These are phyloP conservation scores for Selene dorsalis DNA, from an alignment of 2,797 vertebrate genomes.

Conservation along the genomic window DNA sequence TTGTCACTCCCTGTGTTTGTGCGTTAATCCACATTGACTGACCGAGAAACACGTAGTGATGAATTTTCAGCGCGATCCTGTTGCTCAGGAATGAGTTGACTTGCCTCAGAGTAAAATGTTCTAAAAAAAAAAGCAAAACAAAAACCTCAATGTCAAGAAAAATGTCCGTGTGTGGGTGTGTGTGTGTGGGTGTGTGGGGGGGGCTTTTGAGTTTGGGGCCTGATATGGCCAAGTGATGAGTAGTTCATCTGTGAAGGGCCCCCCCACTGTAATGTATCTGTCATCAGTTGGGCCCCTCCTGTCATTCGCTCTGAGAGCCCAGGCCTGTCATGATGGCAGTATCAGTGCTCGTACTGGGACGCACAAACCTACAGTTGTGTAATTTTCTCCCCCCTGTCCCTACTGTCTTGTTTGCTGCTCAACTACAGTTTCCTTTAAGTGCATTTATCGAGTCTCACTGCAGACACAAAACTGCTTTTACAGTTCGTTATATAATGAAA, in stretches of 20 bases:
- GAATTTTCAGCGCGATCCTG: background rate
- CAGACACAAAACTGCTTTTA: background rate
- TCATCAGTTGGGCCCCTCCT: conserved; percentile 51
- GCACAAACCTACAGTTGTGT: conserved; percentile 1
- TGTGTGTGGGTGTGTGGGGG: background rate
- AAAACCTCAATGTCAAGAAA: background rate
- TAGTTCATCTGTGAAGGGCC: conserved; percentile 28
- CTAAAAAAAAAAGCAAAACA: background rate
- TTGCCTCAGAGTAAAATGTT: background rate
- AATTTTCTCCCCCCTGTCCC: background rate
- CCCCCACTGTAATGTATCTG: conserved; percentile 45
- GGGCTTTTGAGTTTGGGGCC: conserved; percentile 20
- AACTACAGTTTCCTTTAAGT: background rate
- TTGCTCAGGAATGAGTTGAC: background rate
- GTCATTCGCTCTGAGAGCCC: conserved; percentile 17
- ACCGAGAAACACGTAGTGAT: background rate
- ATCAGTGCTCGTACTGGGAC: background rate
- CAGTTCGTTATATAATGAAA: background rate
- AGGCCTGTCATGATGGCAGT: conserved; percentile 4
- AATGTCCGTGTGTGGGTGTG: background rate
- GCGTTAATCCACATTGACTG: rapidly evolving
- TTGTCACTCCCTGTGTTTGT: background rate
- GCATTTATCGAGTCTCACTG: background rate
- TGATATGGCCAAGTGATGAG: conserved; percentile 52
- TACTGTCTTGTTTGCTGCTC: background rate